Percentiles rank a stretch among this genome's conserved stretches.
Conservation (phyloP, 2,113 vertebrate genomes). For the Pantherophis guttatus region DNA sequence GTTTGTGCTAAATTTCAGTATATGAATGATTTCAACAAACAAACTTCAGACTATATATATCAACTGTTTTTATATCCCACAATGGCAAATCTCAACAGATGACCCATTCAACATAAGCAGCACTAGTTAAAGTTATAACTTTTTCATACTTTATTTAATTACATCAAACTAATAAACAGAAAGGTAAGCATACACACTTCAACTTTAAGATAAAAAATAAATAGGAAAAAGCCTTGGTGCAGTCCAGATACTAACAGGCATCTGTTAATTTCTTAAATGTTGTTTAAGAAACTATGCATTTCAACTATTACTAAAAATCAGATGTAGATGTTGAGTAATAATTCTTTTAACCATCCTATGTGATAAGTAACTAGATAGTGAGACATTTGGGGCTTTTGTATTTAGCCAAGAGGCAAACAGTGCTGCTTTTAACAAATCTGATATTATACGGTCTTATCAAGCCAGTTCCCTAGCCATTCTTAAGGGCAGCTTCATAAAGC, state of each 20-base stretch:
- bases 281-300: neutral
- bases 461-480: neutral
- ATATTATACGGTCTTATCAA: neutral
- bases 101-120: neutral
- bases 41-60: neutral
- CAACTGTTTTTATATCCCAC: neutral
- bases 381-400: neutral
- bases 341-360: neutral
- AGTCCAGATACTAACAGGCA: neutral
- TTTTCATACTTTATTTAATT: neutral
- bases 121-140: neutral
- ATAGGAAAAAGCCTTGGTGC: neutral
- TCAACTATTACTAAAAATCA: neutral
- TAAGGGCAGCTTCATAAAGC: neutral
- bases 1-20: neutral
- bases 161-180: neutral
- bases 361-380: neutral
- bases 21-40: neutral
- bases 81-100: neutral
- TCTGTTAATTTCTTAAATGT: neutral
- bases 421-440: neutral
- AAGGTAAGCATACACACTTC: neutral
- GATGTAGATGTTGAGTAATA: neutral
- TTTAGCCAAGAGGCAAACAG: neutral
- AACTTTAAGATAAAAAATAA: neutral